Conservation (phyloP, 2,888 invertebrate genomes). For the Drosophila yooni region DNA sequence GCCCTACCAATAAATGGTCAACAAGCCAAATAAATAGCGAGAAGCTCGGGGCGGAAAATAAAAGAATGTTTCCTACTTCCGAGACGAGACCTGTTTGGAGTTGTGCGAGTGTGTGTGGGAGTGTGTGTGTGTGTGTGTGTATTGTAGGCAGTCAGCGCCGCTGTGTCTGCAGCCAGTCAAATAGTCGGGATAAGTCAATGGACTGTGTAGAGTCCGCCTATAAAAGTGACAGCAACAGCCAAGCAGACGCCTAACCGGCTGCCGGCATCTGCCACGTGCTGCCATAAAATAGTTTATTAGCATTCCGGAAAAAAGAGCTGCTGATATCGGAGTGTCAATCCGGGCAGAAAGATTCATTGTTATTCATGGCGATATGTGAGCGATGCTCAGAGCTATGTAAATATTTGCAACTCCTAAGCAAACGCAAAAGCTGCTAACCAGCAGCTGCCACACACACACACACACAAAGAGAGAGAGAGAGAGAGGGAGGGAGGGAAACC, state of each 20-base stretch:
- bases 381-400: slow-evolving; percentile 29
- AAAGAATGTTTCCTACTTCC: slow-evolving; percentile 36
- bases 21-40: slow-evolving; percentile 7
- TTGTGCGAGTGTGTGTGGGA: background rate
- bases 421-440: slow-evolving; percentile 47
- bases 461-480: slow-evolving; percentile 41
- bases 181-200: slow-evolving; percentile 54
- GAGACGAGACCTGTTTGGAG: slow-evolving; percentile 1
- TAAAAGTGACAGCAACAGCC: slow-evolving; percentile 26
- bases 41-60: background rate
- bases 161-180: slow-evolving; percentile 56
- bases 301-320: slow-evolving; percentile 31
- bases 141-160: slow-evolving; percentile 53
- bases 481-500: background rate
- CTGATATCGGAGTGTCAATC: slow-evolving; percentile 10
- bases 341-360: slow-evolving; percentile 16
- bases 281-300: slow-evolving; percentile 75
- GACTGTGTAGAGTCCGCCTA: slow-evolving; percentile 29
- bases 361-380: background rate
- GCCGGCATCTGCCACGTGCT: slow-evolving; percentile 50
- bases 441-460: slow-evolving; percentile 16
- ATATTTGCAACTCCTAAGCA: slow-evolving; percentile 63
- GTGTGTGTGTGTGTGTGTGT: background rate
- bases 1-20: slow-evolving; percentile 24
- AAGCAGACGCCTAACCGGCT: slow-evolving; percentile 35